phyloP scores from a whole-genome alignment of 2,888 invertebrate species.

The Tricholauxania praeusta region DNA sequence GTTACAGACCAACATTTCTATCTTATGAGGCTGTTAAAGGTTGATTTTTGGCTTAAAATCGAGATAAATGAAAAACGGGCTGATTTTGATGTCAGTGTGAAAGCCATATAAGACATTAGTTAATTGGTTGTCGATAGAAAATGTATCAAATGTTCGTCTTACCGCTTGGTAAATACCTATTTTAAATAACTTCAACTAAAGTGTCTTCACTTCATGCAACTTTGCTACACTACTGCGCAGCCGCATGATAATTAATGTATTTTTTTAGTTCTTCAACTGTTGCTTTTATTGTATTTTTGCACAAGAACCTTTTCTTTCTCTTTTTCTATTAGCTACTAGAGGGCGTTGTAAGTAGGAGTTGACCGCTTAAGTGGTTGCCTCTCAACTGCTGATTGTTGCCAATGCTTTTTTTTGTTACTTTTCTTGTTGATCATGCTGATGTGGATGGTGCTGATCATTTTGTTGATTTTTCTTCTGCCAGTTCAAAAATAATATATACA shows the following conservation, averaged over 20 bases:
- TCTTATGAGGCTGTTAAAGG: too few species aligned
- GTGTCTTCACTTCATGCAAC: neutral
- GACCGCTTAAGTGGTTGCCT: neutral
- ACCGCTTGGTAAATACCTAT: too few species aligned
- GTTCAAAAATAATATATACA: too few species aligned
- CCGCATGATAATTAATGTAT: neutral
- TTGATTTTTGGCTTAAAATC: too few species aligned
- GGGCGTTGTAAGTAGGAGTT: conserved; percentile 12
- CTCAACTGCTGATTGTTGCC: neutral
- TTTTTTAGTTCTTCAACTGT: neutral
- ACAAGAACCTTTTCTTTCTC: neutral
- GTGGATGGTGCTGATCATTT: neutral
- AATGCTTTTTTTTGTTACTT: neutral
- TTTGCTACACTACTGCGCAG: neutral
- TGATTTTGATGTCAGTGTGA: too few species aligned
- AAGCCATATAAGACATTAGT: too few species aligned
- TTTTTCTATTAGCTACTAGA: neutral
- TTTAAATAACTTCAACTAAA: too few species aligned
- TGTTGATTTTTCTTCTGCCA: neutral
- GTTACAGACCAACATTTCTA: too few species aligned
- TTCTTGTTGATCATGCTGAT: neutral
- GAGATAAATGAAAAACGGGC: too few species aligned
- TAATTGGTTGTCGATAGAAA: too few species aligned
- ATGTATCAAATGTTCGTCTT: too few species aligned
- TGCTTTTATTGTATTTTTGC: neutral